Evolutionary conservation across 2,797 vertebrate species (phyloP), one percentile per base, ranked within the genome.

Genomic region (Dermochelys coriacea): DNA sequence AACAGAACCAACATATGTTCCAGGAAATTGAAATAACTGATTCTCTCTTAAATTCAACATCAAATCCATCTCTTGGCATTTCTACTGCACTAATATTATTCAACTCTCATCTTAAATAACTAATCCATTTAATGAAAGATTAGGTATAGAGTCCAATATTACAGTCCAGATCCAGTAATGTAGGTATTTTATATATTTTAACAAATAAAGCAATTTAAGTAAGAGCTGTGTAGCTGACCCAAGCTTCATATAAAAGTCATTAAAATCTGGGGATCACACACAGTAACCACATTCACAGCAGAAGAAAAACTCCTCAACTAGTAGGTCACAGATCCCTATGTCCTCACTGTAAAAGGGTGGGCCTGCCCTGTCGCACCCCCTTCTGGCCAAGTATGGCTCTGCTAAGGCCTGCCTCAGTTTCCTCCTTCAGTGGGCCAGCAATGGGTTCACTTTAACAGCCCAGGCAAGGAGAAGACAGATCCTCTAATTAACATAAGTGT

Each of bases 191-290:
- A 84, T 77, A 87, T 50, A 55, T 81, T 75, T 86, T 80, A 93
- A 92, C 55, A 86, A 96, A 93, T 91, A 83, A 78, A 94, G 12
- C 8, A 81, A n/a, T 94, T 96, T 74, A 91, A 94, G 57, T 86
- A 95, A 88, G 77, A 88, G 23, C 47, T 89, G 87, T 75, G 85
- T 19, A 57, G 7, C 54, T 91, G 82, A 88, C 50, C 3, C 8
- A 49, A 82, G 16, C 41, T 85, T 78, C 68, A 3, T 37, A 79
- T 82, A 87, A 88, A 45, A 52, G 82, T 83, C 61, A 78, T 41
- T 80, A 87, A 93, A 97, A 88, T 71, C 23, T 55, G n/a, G 74
- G 78, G 41, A 95, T 50, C 45, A 78, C 23, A 80, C 23, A 89
- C 21, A 86, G 37, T 84, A 93, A 83, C 61, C 52, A 80, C 80